phyloP scores from a whole-genome alignment of 2,888 invertebrate genomes.

The Plebejus melissa region DNA sequence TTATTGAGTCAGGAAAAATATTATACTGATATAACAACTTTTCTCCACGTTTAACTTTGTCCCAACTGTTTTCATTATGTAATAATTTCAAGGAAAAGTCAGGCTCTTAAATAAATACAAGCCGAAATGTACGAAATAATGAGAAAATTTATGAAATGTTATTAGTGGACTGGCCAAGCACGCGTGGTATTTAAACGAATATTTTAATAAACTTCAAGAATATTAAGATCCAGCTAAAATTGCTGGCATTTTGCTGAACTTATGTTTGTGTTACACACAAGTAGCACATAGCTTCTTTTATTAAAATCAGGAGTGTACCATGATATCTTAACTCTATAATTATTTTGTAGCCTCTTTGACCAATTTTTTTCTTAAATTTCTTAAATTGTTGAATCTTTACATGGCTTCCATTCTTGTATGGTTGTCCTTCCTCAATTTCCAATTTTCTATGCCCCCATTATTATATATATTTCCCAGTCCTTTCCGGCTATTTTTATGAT shows the following conservation, averaged over 20 bases:
- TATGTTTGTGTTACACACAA: background rate
- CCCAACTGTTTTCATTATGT: background rate
- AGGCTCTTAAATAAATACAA: background rate
- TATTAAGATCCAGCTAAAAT: background rate
- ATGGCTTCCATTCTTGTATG: too few species aligned
- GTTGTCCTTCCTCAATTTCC: too few species aligned
- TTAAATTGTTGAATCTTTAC: too few species aligned
- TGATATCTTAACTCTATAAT: background rate
- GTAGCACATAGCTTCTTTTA: background rate
- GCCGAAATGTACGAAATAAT: slow-evolving; percentile 3
- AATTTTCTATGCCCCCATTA: too few species aligned
- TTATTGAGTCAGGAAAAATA: background rate
- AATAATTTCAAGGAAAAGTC: background rate
- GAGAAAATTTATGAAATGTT: slow-evolving; percentile 11
- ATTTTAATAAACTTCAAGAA: slow-evolving; percentile 6
- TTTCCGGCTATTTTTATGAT: too few species aligned
- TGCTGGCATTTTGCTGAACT: background rate
- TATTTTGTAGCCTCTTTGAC: background rate
- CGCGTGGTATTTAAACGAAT: slow-evolving; percentile 4
- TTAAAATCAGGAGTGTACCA: background rate
- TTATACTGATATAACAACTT: background rate
- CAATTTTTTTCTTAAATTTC: too few species aligned
- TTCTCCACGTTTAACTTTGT: background rate
- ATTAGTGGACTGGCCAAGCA: slow-evolving; percentile 11
- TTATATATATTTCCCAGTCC: too few species aligned